Evolutionary conservation across 92 coral and sea anemone genomes (phyloP).

Genomic region (Phenganax subtilis): DNA sequence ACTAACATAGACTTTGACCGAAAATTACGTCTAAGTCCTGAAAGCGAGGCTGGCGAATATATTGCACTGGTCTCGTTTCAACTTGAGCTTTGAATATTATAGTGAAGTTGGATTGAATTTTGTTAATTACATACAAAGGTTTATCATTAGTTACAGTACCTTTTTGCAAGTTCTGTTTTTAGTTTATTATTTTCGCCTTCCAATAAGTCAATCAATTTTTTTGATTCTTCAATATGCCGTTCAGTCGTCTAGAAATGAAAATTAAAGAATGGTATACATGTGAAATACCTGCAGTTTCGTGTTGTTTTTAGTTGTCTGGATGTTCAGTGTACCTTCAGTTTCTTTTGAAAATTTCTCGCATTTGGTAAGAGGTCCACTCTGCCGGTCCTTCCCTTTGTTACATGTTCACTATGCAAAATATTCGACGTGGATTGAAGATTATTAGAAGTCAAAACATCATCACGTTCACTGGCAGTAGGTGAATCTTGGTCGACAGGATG

Average conservation of each 20-base stretch:
- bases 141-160: slow-evolving; percentile 41
- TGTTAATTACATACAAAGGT: too few relatives aligned
- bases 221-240: slow-evolving; percentile 75
- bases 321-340: slow-evolving; percentile 21
- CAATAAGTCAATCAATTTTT: slow-evolving; percentile 72
- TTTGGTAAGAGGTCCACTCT: slow-evolving; percentile 10
- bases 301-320: neutral
- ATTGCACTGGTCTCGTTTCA: neutral
- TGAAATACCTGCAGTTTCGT: neutral
- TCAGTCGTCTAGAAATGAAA: slow-evolving; percentile 58
- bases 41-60: neutral
- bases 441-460: slow-evolving; percentile 30
- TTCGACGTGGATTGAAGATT: slow-evolving; percentile 28
- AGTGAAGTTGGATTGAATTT: too few relatives aligned
- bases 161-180: slow-evolving; percentile 84
- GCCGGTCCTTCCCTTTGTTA: slow-evolving; percentile 9
- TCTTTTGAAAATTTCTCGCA: slow-evolving; percentile 23
- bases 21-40: neutral
- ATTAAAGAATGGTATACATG: neutral
- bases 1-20: neutral
- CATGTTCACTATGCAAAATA: slow-evolving; percentile 2
- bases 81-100: too few relatives aligned
- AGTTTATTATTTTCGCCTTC: slow-evolving; percentile 89
- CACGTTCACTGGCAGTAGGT: slow-evolving; percentile 22
- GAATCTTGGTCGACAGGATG: slow-evolving; percentile 17